Conservation (phyloP, 2,888 invertebrate genomes). For the Ennomos quercinarius region DNA sequence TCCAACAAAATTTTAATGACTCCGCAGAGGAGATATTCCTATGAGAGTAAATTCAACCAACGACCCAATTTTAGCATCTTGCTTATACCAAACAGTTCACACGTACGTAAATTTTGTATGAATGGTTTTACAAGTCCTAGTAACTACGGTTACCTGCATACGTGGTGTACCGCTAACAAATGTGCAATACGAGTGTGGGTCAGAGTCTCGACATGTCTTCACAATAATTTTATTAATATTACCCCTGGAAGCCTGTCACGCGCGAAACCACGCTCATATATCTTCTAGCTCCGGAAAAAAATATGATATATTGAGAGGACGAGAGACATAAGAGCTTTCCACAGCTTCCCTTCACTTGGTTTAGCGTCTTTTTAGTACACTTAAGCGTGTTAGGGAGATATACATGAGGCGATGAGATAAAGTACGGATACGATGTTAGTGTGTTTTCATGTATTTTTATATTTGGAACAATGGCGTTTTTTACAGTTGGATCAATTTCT, state of each 20-base stretch:
- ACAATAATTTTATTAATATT: constrained; percentile 86
- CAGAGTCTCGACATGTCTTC: constrained; percentile 74
- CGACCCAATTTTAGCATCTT: too few relatives aligned
- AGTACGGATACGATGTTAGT: constrained; percentile 14
- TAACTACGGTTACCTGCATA: constrained; percentile 1
- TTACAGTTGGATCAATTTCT: too few relatives aligned
- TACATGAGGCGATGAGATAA: constrained; percentile 24
- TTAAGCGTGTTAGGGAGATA: constrained; percentile 36
- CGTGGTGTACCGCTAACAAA: constrained; percentile 31
- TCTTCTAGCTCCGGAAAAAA: constrained; percentile 76
- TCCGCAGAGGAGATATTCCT: too few relatives aligned
- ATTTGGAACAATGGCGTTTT: too few relatives aligned
- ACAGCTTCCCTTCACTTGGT: constrained; percentile 68
- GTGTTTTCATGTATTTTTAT: constrained; percentile 10
- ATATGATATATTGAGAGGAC: constrained; percentile 84
- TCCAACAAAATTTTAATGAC: too few relatives aligned
- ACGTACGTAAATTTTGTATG: too few relatives aligned
- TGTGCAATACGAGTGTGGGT: constrained; percentile 60
- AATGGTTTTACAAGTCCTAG: too few relatives aligned
- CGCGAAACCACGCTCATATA: constrained; percentile 79
- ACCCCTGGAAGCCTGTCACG: constrained; percentile 82
- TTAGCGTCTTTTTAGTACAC: constrained; percentile 68
- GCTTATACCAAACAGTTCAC: too few relatives aligned
- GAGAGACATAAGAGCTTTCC: constrained; percentile 76
- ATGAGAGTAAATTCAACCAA: too few relatives aligned